Percentiles rank a stretch among this genome's conserved stretches.
Evolutionary conservation across 2,888 invertebrate species (phyloP).

Genomic region (Lycophotia porphyrea): DNA sequence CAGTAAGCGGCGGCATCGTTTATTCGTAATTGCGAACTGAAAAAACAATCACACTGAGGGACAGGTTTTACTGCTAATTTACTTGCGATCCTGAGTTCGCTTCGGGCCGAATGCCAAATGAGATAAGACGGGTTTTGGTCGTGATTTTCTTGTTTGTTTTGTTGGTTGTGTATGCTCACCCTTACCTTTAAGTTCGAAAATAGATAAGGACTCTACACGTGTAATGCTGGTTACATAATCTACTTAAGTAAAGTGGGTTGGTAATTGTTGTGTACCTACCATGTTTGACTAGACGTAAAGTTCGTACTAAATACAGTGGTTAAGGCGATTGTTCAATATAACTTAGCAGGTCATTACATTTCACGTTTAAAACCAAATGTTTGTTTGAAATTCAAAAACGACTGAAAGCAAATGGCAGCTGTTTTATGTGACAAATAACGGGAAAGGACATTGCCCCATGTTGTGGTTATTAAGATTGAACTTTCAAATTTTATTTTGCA

Average conservation of each 20-base stretch:
- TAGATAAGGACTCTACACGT: constrained; percentile 17
- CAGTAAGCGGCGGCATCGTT: constrained; percentile 81
- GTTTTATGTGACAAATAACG: constrained; percentile 4
- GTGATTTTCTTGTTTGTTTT: constrained; percentile 61
- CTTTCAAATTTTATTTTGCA: constrained; percentile 22
- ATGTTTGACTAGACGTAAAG: neutral
- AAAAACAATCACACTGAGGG: constrained; percentile 82
- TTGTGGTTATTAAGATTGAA: constrained; percentile 21
- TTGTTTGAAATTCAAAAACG: neutral
- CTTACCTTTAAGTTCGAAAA: constrained; percentile 45
- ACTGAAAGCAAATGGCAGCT: neutral
- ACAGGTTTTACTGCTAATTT: constrained; percentile 83
- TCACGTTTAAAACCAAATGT: neutral
- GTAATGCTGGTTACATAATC: constrained; percentile 21
- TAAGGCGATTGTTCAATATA: neutral
- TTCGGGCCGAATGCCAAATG: constrained; percentile 76
- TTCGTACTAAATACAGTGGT: neutral
- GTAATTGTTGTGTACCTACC: neutral
- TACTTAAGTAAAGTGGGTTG: neutral
- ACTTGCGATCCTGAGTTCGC: constrained; percentile 71
- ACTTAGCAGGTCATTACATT: neutral
- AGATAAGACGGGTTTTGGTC: constrained; percentile 65
- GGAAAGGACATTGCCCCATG: neutral
- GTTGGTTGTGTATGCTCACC: constrained; percentile 44
- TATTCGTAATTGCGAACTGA: constrained; percentile 85